These are phyloP conservation scores for Rhorus exstirpatorius DNA, from an alignment of 2,888 invertebrate species.

Conservation along the genomic window DNA sequence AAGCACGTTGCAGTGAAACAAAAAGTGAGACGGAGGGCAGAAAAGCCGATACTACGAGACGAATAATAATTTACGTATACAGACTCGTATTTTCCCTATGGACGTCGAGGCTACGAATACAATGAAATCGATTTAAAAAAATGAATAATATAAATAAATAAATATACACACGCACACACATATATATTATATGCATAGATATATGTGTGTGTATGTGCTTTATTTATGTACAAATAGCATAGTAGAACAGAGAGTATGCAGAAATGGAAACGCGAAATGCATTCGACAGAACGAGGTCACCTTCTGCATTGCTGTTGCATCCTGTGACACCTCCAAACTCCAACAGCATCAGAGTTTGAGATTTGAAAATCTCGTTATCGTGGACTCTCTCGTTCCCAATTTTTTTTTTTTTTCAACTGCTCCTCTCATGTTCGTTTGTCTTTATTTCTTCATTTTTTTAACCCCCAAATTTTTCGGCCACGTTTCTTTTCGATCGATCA, in stretches of 20 bases:
- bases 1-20: conserved; percentile 5
- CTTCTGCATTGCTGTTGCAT: conserved; percentile 14
- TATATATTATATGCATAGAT: not conserved
- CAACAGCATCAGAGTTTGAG: conserved; percentile 44
- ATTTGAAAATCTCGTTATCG: conserved; percentile 39
- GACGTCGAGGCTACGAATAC: conserved; percentile 8
- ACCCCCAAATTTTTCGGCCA: conserved; percentile 26
- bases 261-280: conserved; percentile 40
- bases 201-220: too few relatives aligned
- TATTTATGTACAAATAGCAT: too few relatives aligned
- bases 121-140: conserved; percentile 50
- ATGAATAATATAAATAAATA: conserved; percentile 41
- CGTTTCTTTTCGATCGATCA: conserved; percentile 5
- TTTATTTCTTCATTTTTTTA: conserved; percentile 35
- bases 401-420: conserved; percentile 2
- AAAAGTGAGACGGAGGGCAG: not conserved
- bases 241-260: conserved; percentile 1
- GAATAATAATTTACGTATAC: conserved; percentile 35
- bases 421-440: conserved; percentile 35
- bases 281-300: conserved; percentile 53
- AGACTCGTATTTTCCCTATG: not conserved
- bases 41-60: conserved; percentile 19
- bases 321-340: conserved; percentile 23
- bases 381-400: conserved; percentile 10
- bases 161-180: not conserved